Conservation (phyloP, 2,113 vertebrate genomes). For the Loxodonta africana region DNA sequence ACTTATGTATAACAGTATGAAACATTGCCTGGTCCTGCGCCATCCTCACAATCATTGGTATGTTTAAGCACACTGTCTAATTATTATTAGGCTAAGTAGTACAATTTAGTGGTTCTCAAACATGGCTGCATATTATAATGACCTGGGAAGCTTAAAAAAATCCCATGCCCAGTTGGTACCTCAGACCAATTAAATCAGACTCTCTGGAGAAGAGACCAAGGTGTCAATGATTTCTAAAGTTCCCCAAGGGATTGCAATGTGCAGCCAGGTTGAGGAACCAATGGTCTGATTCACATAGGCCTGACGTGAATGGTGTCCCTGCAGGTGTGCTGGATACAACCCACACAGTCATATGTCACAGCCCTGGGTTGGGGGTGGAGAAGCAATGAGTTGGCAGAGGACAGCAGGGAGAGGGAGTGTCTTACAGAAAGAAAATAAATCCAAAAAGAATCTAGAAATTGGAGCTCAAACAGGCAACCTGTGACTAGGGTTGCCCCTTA, state of each 20-base stretch:
- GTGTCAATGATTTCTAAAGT: not conserved
- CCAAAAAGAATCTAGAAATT: not conserved
- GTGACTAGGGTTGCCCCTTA: not conserved
- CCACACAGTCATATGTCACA: not conserved
- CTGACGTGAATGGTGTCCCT: not conserved
- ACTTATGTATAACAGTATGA: not conserved
- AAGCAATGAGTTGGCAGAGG: not conserved
- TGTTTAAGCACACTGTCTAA: not conserved
- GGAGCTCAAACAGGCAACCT: not conserved
- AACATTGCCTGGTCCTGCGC: not conserved
- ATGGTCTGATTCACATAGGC: not conserved
- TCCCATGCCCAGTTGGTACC: not conserved
- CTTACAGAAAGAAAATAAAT: constrained; percentile 35
- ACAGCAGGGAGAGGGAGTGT: not conserved
- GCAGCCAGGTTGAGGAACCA: not conserved
- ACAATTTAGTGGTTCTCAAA: not conserved
- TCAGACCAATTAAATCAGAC: not conserved
- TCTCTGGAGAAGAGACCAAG: not conserved
- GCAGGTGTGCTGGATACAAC: not conserved
- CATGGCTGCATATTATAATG: not conserved
- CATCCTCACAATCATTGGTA: not conserved
- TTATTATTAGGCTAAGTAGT: not conserved
- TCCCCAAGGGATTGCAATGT: not conserved
- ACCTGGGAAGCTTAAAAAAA: not conserved
- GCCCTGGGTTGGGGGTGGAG: not conserved